Conservation (phyloP, 2,113 vertebrate species). For the Sceloporus undulatus region DNA sequence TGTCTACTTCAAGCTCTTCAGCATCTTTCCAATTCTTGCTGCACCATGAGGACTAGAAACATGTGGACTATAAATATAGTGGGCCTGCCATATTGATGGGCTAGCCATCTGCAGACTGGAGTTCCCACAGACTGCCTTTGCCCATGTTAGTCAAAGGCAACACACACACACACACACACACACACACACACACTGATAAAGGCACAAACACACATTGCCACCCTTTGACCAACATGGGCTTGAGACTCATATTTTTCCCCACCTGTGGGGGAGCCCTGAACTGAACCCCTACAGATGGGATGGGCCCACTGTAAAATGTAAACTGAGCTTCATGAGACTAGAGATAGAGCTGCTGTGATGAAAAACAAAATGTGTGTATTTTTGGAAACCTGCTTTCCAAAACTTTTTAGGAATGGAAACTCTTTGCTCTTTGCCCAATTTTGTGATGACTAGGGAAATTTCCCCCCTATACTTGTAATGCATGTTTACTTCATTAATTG, state of each 20-base stretch:
- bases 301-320: neutral
- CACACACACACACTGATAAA: too few species aligned
- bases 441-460: neutral
- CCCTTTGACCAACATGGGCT: too few species aligned
- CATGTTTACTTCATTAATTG: neutral
- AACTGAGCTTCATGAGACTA: neutral
- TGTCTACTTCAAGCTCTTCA: neutral
- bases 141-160: too few species aligned
- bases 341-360: neutral
- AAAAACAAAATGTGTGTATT: slow-evolving; percentile 10
- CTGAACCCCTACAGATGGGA: too few species aligned
- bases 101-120: too few species aligned
- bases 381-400: neutral
- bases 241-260: neutral
- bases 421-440: neutral
- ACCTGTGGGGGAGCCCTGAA: neutral
- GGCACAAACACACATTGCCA: too few species aligned
- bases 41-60: neutral
- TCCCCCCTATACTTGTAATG: neutral
- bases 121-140: too few species aligned
- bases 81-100: too few species aligned
- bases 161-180: too few species aligned
- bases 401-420: neutral
- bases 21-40: neutral
- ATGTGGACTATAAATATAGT: neutral